Conservation (phyloP, 2,113 vertebrate species). For the Paedocypris sp. region DNA sequence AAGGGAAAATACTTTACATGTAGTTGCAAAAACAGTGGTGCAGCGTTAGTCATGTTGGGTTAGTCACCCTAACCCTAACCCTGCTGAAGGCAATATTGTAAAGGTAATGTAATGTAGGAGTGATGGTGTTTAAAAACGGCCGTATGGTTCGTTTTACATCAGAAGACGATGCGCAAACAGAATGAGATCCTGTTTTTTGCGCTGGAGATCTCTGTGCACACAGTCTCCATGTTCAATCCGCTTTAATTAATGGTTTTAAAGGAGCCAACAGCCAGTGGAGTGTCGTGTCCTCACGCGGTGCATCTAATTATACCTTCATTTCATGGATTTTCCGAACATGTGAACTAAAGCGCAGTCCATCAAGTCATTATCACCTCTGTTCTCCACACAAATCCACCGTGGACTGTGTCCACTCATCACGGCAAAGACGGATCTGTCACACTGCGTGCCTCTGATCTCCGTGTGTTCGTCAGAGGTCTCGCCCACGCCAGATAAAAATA, state of each 20-base stretch:
- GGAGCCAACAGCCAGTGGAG: neutral
- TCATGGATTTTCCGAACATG: neutral
- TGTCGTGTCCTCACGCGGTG: neutral
- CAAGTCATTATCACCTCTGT: slow-evolving; percentile 18
- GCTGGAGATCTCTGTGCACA: neutral
- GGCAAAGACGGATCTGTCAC: slow-evolving; percentile 5
- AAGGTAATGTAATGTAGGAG: too few relatives aligned
- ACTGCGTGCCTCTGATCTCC: slow-evolving; percentile 14
- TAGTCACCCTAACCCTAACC: too few relatives aligned
- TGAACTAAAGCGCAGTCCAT: neutral
- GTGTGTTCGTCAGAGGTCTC: slow-evolving; percentile 12
- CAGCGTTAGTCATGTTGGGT: too few relatives aligned
- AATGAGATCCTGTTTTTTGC: neutral
- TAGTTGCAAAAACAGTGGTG: too few relatives aligned
- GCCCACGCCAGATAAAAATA: slow-evolving; percentile 26
- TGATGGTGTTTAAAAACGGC: too few relatives aligned
- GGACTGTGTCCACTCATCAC: slow-evolving; percentile 8
- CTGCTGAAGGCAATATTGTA: too few relatives aligned
- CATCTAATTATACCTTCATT: slow-evolving; percentile 1
- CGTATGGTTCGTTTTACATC: neutral
- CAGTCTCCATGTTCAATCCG: neutral
- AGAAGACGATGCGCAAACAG: neutral
- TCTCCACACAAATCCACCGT: neutral
- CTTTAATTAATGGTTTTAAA: slow-evolving; percentile 5
- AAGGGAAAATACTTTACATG: too few relatives aligned